These are phyloP conservation scores for Spizaetus ornatus DNA, from an alignment of 2,113 vertebrate genomes.

Conservation along the genomic window DNA sequence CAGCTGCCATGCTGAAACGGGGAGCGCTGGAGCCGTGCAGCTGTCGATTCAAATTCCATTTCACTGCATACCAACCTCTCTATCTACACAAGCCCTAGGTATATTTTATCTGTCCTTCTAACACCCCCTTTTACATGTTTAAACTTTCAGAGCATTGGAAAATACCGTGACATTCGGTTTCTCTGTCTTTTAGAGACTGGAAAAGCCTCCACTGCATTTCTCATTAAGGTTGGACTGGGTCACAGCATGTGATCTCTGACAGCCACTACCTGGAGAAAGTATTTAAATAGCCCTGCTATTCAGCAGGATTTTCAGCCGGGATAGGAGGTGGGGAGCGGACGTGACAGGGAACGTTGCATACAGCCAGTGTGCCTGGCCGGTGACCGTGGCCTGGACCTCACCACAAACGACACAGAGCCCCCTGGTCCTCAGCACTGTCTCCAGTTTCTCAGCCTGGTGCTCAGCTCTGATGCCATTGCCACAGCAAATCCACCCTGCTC, in stretches of 20 bases:
- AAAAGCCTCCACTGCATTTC: neutral
- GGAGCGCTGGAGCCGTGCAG: neutral
- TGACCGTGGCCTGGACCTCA: neutral
- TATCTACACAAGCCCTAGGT: neutral
- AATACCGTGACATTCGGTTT: accelerated
- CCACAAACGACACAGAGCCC: neutral
- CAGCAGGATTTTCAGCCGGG: neutral
- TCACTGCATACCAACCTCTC: neutral
- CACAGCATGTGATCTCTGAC: neutral
- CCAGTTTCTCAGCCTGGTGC: neutral
- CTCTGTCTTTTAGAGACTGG: neutral
- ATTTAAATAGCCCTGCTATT: neutral
- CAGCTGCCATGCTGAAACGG: accelerated
- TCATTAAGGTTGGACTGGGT: neutral
- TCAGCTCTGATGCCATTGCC: neutral
- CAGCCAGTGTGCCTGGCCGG: accelerated
- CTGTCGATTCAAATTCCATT: neutral
- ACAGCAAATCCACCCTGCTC: neutral
- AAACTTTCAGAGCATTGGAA: neutral
- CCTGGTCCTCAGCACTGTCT: accelerated
- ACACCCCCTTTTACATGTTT: accelerated
- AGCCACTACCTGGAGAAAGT: neutral
- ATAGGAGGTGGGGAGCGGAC: neutral
- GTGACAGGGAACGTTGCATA: accelerated
- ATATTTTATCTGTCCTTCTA: neutral